phyloP scores from a whole-genome alignment of 2,888 invertebrate species.

The Pyrochroa serraticornis region DNA sequence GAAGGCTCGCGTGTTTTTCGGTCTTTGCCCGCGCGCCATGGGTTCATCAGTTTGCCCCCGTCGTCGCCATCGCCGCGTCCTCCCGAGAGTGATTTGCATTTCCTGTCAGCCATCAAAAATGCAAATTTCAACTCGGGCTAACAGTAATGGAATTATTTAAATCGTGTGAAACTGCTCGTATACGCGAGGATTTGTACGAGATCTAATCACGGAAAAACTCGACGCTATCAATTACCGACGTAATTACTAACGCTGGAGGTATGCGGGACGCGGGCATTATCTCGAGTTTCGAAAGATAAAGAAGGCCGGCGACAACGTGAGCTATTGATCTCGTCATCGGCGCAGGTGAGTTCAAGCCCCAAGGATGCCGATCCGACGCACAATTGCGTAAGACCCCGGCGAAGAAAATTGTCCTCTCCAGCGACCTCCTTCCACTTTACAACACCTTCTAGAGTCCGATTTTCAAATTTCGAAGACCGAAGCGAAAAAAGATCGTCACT shows the following conservation, averaged over 20 bases:
- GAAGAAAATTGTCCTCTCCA: no score
- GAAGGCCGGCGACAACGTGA: not conserved
- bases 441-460: not conserved
- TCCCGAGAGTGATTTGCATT: conserved; percentile 6
- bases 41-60: not conserved
- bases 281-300: not conserved
- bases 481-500: no score
- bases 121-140: conserved; percentile 5
- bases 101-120: conserved; percentile 13
- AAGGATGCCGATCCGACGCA: no score
- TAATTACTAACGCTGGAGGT: not conserved
- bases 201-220: not conserved
- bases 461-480: no score
- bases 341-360: not conserved
- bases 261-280: not conserved
- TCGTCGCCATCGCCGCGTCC: not conserved
- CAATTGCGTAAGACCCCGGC: no score
- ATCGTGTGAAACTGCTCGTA: conserved; percentile 1
- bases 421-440: no score
- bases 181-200: not conserved
- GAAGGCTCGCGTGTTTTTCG: not conserved
- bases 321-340: not conserved
- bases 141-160: conserved; percentile 4
- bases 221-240: not conserved
- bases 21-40: not conserved